Conservation (phyloP, 2,797 vertebrate species). For the Thalassophryne amazonica region DNA sequence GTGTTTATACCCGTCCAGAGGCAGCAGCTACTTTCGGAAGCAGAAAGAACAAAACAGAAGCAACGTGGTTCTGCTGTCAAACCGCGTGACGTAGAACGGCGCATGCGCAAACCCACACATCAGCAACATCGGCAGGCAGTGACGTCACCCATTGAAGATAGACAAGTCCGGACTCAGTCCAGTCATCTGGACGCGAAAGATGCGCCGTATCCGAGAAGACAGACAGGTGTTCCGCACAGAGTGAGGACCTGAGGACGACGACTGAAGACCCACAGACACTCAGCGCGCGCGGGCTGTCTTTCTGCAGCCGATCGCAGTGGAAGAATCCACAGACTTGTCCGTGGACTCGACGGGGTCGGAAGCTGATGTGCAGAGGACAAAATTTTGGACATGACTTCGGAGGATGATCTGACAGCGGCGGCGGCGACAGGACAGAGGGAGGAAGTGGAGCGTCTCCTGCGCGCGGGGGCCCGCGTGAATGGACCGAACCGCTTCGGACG, state of each 20-base stretch:
- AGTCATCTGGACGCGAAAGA: slow-evolving; percentile 6
- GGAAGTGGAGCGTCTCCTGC: slow-evolving; percentile 50
- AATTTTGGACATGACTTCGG: slow-evolving; percentile 2
- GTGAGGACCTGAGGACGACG: not conserved
- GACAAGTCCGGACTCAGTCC: slow-evolving; percentile 68
- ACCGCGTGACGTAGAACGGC: not conserved
- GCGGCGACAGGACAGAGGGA: slow-evolving; percentile 64
- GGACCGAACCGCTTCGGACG: slow-evolving; percentile 63
- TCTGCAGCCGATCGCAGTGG: too few species aligned
- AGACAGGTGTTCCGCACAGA: not conserved
- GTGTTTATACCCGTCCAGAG: too few species aligned
- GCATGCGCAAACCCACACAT: slow-evolving; percentile 58
- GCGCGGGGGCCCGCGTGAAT: slow-evolving; percentile 63
- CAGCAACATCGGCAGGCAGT: slow-evolving; percentile 37
- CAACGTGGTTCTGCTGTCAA: not conserved
- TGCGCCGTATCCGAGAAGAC: not conserved
- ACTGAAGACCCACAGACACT: not conserved
- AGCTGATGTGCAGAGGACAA: not conserved
- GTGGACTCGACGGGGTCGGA: too few species aligned
- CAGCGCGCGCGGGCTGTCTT: not conserved
- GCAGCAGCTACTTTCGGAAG: too few species aligned
- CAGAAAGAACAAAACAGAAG: not conserved
- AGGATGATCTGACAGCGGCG: slow-evolving; percentile 67
- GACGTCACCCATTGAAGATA: slow-evolving; percentile 60
- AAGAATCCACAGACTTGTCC: too few species aligned